A percentile compares a stretch with the other conserved stretches of the same genome.
Evolutionary conservation across 2,113 vertebrate species (phyloP).

Genomic region (Colius striatus): DNA sequence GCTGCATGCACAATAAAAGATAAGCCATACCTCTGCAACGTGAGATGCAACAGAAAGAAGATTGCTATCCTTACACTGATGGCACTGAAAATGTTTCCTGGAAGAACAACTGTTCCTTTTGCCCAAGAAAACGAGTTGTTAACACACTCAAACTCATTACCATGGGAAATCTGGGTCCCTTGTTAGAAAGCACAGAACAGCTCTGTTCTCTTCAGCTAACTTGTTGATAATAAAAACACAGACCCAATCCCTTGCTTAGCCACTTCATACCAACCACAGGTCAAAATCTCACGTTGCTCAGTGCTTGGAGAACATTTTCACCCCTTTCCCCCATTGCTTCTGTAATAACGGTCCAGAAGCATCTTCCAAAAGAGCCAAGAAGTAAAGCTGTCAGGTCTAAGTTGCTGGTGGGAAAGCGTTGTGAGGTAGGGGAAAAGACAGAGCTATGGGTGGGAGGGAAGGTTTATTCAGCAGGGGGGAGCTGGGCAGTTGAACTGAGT

Average conservation of each 20-base stretch:
- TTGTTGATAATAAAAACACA: constrained; percentile 3
- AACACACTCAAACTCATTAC: neutral
- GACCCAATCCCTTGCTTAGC: neutral
- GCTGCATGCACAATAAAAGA: neutral
- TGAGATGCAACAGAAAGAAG: constrained; percentile 37
- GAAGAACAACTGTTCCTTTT: constrained; percentile 31
- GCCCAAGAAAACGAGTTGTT: neutral
- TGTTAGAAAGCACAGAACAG: neutral
- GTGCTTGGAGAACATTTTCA: too few species aligned
- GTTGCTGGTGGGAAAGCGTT: neutral
- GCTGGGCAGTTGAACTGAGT: neutral
- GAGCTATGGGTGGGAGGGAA: neutral
- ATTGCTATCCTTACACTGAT: constrained; percentile 51
- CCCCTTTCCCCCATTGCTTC: neutral
- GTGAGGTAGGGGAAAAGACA: neutral
- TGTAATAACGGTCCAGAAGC: neutral
- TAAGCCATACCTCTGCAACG: constrained; percentile 18
- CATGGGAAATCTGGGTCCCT: neutral
- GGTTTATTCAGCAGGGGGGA: neutral
- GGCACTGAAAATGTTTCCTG: constrained; percentile 31
- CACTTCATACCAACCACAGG: neutral
- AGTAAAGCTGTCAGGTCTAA: neutral
- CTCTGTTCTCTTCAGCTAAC: neutral
- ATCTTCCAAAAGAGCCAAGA: neutral
- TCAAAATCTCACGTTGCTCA: too few species aligned